Conservation (phyloP, 2,888 invertebrate genomes). For the Pristionchus fissidentatus region DNA sequence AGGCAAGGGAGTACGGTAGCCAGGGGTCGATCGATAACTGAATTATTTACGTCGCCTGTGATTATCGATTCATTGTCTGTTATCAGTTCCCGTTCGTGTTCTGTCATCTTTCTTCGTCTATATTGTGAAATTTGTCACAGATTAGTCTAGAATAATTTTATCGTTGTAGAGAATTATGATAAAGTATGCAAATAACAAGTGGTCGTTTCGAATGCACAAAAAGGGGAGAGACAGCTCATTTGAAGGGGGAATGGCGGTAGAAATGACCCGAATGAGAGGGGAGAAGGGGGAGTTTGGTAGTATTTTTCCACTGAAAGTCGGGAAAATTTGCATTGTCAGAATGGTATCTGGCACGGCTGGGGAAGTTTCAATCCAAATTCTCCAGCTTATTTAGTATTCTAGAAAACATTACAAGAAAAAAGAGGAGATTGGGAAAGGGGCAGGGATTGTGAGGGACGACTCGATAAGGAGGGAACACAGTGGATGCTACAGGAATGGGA, state of each 20-base stretch:
- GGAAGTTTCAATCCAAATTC: too few relatives aligned
- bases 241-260: slow-evolving; percentile 3
- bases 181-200: slow-evolving; percentile 11
- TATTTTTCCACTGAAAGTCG: too few relatives aligned
- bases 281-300: background rate
- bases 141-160: background rate
- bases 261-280: background rate
- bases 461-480: background rate
- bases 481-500: background rate
- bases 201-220: slow-evolving; percentile 8
- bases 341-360: too few relatives aligned
- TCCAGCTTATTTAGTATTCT: too few relatives aligned
- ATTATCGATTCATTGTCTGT: background rate
- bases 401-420: too few relatives aligned
- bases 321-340: too few relatives aligned
- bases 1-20: slow-evolving; percentile 14
- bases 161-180: background rate
- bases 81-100: slow-evolving; percentile 13
- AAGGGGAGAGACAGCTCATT: slow-evolving; percentile 21
- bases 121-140: background rate
- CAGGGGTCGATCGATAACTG: background rate
- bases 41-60: too few relatives aligned
- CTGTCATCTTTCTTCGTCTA: background rate
- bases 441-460: background rate
- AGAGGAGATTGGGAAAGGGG: background rate